These are phyloP conservation scores for Percopsis transmontana DNA, from an alignment of 2,113 vertebrate genomes.

Conservation along the genomic window DNA sequence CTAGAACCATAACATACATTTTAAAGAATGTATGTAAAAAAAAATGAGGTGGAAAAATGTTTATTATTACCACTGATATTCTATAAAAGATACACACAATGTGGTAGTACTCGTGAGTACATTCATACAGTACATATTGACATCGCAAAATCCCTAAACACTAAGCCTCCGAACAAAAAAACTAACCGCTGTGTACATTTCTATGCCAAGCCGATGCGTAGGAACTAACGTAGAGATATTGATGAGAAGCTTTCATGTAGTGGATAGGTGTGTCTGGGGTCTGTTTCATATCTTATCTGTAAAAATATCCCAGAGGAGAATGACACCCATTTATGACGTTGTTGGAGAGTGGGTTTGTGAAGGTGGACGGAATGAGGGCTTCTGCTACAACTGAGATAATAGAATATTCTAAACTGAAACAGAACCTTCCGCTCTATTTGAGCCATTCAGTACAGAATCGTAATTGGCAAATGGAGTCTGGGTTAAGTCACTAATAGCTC, in stretches of 20 bases:
- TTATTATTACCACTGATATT: slow-evolving; percentile 41
- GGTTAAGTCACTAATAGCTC: slow-evolving; percentile 16
- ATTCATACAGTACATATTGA: neutral
- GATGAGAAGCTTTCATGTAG: neutral
- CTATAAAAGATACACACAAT: slow-evolving; percentile 25
- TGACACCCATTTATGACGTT: too few species aligned
- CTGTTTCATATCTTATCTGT: too few species aligned
- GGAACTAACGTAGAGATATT: neutral
- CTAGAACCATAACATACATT: slow-evolving; percentile 69
- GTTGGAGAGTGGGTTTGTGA: neutral
- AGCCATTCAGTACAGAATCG: too few species aligned
- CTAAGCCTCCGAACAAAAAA: neutral
- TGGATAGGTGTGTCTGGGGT: neutral
- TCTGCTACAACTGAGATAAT: too few species aligned
- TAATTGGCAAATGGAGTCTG: neutral
- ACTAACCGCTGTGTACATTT: slow-evolving; percentile 6
- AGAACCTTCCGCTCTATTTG: too few species aligned
- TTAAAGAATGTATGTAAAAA: slow-evolving; percentile 54
- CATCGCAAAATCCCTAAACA: too few species aligned
- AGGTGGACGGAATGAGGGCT: neutral
- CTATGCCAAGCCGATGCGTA: neutral
- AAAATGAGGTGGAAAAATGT: slow-evolving; percentile 35
- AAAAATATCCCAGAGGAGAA: too few species aligned
- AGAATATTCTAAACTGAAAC: too few species aligned
- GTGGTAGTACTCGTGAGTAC: neutral